Evolutionary conservation across 2,888 invertebrate genomes (phyloP).

Genomic region (Brassicogethes aeneus): DNA sequence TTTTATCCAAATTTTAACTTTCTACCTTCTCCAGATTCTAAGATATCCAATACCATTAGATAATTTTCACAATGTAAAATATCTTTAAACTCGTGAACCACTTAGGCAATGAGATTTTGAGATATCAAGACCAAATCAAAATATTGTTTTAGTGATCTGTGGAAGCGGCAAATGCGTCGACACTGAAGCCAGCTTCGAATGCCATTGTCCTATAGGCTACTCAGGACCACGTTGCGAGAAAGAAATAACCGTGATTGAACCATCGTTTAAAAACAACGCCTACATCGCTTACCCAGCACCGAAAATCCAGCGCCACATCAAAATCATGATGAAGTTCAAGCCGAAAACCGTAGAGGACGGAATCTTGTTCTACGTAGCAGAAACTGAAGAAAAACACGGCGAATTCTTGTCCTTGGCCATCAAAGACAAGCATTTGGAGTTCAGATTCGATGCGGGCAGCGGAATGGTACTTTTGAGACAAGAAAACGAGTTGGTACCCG

Average conservation of each 20-base stretch:
- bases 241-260: slow-evolving; percentile 60
- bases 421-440: slow-evolving; percentile 70
- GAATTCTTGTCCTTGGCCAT: slow-evolving; percentile 80
- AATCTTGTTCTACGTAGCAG: slow-evolving; percentile 78
- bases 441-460: slow-evolving; percentile 76
- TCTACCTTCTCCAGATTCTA: too few species aligned
- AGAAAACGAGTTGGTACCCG: slow-evolving; percentile 55
- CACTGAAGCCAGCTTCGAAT: slow-evolving; percentile 66
- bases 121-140: too few species aligned
- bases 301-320: slow-evolving; percentile 52
- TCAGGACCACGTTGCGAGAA: slow-evolving; percentile 71
- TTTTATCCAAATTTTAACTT: too few species aligned
- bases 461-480: slow-evolving; percentile 49
- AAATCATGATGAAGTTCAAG: slow-evolving; percentile 64
- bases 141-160: slow-evolving; percentile 54
- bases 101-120: too few species aligned
- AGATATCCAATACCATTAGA: too few species aligned
- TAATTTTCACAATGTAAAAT: too few species aligned
- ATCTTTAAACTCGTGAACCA: too few species aligned
- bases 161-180: slow-evolving; percentile 74
- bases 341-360: slow-evolving; percentile 66
- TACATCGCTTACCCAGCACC: slow-evolving; percentile 71
- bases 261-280: slow-evolving; percentile 73
- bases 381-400: slow-evolving; percentile 72
- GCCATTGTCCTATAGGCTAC: slow-evolving; percentile 77